Conservation (phyloP, 2,888 invertebrate genomes). For the Cylloceria caligata region DNA sequence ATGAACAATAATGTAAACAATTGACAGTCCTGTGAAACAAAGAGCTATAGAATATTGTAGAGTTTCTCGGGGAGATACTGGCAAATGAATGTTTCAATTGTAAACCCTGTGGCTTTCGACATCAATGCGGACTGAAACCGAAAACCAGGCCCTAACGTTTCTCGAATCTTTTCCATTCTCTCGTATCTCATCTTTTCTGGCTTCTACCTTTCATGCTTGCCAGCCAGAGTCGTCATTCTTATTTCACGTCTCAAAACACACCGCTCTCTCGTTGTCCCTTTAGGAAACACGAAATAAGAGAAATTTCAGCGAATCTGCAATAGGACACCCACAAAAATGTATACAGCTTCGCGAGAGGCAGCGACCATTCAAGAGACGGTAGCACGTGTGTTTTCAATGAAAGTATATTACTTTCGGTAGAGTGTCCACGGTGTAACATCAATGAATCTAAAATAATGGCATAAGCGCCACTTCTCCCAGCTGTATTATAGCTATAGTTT, state of each 20-base stretch:
- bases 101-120: neutral
- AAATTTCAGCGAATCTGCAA: neutral
- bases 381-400: too few relatives aligned
- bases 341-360: neutral
- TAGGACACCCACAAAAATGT: neutral
- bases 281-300: neutral
- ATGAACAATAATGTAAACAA: slow-evolving; percentile 12
- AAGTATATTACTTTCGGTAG: neutral
- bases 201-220: neutral
- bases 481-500: too few relatives aligned
- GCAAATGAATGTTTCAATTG: slow-evolving; percentile 6
- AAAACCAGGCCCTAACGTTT: too few relatives aligned
- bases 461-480: neutral
- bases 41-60: neutral
- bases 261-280: too few relatives aligned
- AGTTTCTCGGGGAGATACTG: neutral
- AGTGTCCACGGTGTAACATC: neutral
- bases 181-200: neutral
- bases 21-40: slow-evolving; percentile 9
- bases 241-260: slow-evolving; percentile 42
- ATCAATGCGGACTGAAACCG: neutral
- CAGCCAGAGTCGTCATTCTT: slow-evolving; percentile 6
- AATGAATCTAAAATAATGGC: neutral
- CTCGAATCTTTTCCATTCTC: too few relatives aligned
- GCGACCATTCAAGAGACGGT: neutral